A percentile compares a stretch with the other conserved stretches of the same genome.
Evolutionary conservation across 1,140 invertebrate genomes (phyloP).

Genomic region (Achatina immaculata): DNA sequence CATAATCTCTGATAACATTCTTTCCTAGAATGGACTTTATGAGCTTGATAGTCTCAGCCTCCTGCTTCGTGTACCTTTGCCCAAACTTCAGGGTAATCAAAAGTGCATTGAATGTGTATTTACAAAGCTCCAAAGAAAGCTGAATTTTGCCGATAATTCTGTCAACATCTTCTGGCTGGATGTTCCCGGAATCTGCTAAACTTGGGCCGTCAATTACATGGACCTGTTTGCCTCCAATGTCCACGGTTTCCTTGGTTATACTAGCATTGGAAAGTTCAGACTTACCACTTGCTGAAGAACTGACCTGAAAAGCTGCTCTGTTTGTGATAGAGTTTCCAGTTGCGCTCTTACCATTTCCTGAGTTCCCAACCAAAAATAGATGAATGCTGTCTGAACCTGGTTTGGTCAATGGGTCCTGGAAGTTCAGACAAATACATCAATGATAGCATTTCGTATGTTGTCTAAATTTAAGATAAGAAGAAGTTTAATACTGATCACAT

Average conservation of each 20-base stretch:
- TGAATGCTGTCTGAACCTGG: not conserved
- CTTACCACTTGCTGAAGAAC: not conserved
- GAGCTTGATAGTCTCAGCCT: not conserved
- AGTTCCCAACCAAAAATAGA: not conserved
- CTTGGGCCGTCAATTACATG: not conserved
- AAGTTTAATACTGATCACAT: too few species aligned
- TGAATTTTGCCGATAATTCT: not conserved
- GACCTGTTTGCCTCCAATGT: not conserved
- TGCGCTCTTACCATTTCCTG: not conserved
- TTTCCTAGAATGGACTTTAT: slow-evolving; percentile 3
- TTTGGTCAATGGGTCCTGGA: too few species aligned
- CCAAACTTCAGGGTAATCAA: slow-evolving; percentile 19
- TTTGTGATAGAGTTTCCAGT: not conserved
- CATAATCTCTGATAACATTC: not conserved
- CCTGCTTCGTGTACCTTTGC: not conserved
- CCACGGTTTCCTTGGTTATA: not conserved
- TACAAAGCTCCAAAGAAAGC: not conserved
- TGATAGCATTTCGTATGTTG: too few species aligned
- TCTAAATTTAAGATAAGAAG: too few species aligned
- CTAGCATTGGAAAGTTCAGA: not conserved
- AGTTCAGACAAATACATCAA: too few species aligned
- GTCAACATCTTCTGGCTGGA: not conserved
- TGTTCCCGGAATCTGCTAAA: not conserved
- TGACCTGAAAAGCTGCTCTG: not conserved
- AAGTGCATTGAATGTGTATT: not conserved